Evolutionary conservation across 2,113 vertebrate genomes (phyloP).

Genomic region (Pholis gunnellus): DNA sequence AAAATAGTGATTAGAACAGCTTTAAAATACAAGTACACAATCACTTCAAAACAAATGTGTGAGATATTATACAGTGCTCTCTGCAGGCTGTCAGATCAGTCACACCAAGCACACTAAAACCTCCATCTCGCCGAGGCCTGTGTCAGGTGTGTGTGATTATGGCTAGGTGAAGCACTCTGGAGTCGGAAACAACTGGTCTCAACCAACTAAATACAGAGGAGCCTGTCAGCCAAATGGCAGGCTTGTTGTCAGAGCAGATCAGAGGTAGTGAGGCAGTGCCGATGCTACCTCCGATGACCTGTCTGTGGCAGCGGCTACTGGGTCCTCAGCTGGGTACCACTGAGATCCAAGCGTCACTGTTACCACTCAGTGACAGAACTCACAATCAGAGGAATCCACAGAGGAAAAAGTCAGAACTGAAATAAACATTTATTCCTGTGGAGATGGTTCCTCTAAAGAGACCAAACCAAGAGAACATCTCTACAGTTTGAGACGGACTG

Average conservation of each 20-base stretch:
- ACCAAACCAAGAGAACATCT: not conserved
- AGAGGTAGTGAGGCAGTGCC: conserved; percentile 24
- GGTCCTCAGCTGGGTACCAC: conserved; percentile 6
- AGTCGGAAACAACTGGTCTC: conserved; percentile 15
- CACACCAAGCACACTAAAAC: not conserved
- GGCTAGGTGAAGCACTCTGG: not conserved
- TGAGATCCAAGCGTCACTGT: conserved; percentile 5
- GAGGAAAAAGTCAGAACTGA: not conserved
- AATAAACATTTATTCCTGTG: conserved; percentile 17
- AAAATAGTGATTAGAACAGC: not conserved
- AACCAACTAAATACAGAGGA: conserved; percentile 7
- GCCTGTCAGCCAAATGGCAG: conserved; percentile 31
- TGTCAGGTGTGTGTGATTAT: conserved; percentile 15
- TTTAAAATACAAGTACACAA: not conserved
- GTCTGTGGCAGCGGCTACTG: not conserved
- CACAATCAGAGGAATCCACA: not conserved
- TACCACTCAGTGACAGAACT: not conserved
- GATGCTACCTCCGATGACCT: conserved; percentile 35
- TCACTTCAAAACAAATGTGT: not conserved
- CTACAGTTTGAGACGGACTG: not conserved
- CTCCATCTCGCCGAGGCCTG: not conserved
- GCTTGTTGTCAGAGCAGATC: conserved; percentile 37
- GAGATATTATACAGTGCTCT: not conserved
- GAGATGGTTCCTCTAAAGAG: conserved; percentile 15
- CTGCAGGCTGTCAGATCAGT: not conserved